phyloP scores from a whole-genome alignment of 2,113 vertebrate species.

The Ranitomeya imitator region DNA sequence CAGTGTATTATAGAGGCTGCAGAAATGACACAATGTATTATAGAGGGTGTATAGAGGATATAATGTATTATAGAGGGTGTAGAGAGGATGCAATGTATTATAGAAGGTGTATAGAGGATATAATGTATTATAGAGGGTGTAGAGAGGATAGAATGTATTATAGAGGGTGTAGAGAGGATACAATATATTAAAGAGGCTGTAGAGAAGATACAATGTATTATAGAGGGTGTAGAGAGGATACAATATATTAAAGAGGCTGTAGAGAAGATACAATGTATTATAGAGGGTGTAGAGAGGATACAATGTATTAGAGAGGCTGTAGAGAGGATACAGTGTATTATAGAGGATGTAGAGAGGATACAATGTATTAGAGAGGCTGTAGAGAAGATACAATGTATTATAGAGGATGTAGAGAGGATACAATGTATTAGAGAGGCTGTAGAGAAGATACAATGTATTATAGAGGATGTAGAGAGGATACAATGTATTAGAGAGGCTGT shows the following conservation, averaged over 20 bases:
- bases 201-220: background rate
- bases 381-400: background rate
- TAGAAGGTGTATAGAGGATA: background rate
- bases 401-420: too few species aligned
- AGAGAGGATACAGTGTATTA: background rate
- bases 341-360: background rate
- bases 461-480: too few species aligned
- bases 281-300: background rate
- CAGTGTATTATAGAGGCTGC: too few species aligned
- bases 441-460: too few species aligned
- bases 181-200: background rate
- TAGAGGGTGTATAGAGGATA: too few species aligned
- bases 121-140: background rate
- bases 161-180: background rate
- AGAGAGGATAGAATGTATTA: background rate
- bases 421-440: too few species aligned
- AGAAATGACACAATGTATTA: too few species aligned
- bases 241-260: background rate
- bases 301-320: background rate
- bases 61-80: too few species aligned
- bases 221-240: background rate
- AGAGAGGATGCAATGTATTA: background rate
- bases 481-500: too few species aligned
- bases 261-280: background rate
- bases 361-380: background rate